Evolutionary conservation across 1,140 invertebrate species (phyloP).

Genomic region (Trigoniulus corallinus): DNA sequence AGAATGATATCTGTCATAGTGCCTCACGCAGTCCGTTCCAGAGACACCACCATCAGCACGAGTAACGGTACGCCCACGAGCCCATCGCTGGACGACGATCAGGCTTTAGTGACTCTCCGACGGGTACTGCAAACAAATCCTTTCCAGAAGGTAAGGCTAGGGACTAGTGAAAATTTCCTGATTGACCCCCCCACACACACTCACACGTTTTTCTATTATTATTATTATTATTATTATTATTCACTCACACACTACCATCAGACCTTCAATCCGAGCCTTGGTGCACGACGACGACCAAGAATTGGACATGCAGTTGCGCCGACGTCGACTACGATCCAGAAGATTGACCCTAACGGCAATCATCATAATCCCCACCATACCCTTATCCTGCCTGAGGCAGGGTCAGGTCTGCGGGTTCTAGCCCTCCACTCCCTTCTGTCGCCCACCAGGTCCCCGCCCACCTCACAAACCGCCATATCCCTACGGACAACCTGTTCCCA

Average conservation of each 20-base stretch:
- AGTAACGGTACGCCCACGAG: neutral
- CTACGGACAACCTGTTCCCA: no score
- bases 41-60: neutral
- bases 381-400: no score
- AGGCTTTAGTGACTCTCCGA: neutral
- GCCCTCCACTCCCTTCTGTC: no score
- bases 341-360: constrained; percentile 19
- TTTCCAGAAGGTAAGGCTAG: neutral
- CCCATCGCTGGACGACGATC: neutral
- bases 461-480: no score
- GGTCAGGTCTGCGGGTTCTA: no score
- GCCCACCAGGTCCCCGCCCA: no score
- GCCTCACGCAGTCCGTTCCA: neutral
- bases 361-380: no score
- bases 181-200: neutral
- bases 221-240: neutral
- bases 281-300: constrained; percentile 26
- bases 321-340: constrained; percentile 19
- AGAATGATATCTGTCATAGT: neutral
- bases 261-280: constrained; percentile 26
- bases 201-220: no score
- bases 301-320: constrained; percentile 19
- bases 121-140: neutral
- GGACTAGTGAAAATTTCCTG: neutral
- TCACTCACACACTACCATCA: constrained; percentile 10